A percentile compares a stretch with the other conserved stretches of the same genome.
Conservation (phyloP, 1,140 invertebrate species). For the Calosoma granatense region DNA sequence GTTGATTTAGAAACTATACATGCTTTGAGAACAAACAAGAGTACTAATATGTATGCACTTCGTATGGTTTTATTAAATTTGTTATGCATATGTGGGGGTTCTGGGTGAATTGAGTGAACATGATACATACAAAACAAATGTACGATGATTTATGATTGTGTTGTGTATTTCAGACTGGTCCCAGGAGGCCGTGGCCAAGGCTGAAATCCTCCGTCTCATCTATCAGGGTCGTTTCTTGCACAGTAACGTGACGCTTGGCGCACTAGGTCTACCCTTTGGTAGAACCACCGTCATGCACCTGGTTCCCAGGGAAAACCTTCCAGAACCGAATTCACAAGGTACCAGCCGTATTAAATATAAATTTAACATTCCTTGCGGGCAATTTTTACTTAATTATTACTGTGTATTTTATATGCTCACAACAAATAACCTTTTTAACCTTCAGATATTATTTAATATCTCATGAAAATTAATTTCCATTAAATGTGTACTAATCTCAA, state of each 20-base stretch:
- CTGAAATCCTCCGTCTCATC: constrained; percentile 95
- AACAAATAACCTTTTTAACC: too few species aligned
- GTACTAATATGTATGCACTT: too few species aligned
- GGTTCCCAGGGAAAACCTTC: constrained; percentile 96
- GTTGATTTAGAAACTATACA: too few species aligned
- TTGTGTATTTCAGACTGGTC: constrained; percentile 77
- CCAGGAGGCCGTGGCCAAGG: constrained; percentile 87
- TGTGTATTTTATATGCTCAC: neutral
- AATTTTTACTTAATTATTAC: neutral
- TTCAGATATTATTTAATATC: too few species aligned
- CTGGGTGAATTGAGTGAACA: too few species aligned
- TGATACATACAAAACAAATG: too few species aligned
- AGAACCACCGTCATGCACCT: constrained; percentile 99
- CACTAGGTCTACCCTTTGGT: constrained; percentile 88
- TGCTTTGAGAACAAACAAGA: too few species aligned
- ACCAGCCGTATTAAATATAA: constrained; percentile 15
- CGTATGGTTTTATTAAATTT: too few species aligned
- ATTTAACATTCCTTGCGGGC: neutral
- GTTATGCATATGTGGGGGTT: too few species aligned
- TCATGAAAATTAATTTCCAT: too few species aligned
- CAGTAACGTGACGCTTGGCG: constrained; percentile 96
- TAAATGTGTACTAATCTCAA: too few species aligned
- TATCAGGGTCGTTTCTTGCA: constrained; percentile 99
- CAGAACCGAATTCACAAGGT: constrained; percentile 98
- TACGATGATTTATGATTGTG: neutral